Base-by-base conservation (phyloP, 2,797 vertebrate genomes). In the Pangasius macronema region DNA sequence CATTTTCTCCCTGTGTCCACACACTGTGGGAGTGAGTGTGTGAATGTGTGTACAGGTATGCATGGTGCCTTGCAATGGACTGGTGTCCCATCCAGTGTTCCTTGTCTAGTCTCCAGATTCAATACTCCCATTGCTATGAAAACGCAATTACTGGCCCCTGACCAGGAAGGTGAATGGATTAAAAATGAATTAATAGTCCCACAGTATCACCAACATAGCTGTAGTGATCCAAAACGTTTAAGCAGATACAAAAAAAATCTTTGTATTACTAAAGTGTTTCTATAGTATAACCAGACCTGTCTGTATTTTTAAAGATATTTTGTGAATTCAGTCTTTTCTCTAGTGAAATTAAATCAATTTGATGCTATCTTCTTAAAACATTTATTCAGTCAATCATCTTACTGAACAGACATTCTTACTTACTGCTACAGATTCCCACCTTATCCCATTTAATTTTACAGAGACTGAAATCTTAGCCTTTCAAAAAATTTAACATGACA, bases 401-500 rank as follows among this genome's bases (percentile, higher is more conserved):
- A 51, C 20, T 63, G 7, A 72, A 75, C 2, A 61, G 24, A 46
- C 55, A 80, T 81, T 30, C 42, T 82, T 42, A 39, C 55, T 42
- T 59, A 27, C 79, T 27, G 36, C 33, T 81, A 11, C 53, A 80
- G 53, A 80, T 57, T 36, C 33, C 20, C 13, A 59, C 20, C 0
- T 14, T 80, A 30, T 57, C 30, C 4, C 30, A 36, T 57, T 57
- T 57, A 13, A 79, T 57, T 80, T 80, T 36, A 1, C 51, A 55
- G 33, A 82, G 24, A 51, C 39, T 51, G 27, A 49, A 67, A 67
- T 67, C 18, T 33, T 2, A 65, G 5, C 86, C 91, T 91, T 92
- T 89, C 83, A 87, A 86, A 63, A 88, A 87, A 90, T 87, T 77
- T 53, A 49, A 30, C 27, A 77, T 42, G 20, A 86, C 42, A 14